A percentile compares a stretch with the other conserved stretches of the same genome.
These are phyloP conservation scores for Chrysocyon brachyurus DNA, from an alignment of 2,797 vertebrate genomes.

Conservation along the genomic window DNA sequence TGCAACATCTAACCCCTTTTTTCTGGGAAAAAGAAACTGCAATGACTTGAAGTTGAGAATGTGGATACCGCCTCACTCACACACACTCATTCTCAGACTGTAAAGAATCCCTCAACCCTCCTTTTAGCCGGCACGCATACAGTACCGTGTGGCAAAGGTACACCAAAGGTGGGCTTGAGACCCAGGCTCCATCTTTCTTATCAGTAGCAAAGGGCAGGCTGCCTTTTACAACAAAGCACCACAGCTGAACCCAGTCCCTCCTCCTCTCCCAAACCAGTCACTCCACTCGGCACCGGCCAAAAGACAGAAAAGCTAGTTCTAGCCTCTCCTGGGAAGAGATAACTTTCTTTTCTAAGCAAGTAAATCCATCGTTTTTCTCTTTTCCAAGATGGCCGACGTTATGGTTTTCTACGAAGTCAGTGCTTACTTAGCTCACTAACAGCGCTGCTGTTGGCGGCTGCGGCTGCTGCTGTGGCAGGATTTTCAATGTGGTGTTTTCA, in stretches of 20 bases:
- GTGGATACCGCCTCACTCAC: slow-evolving; percentile 92
- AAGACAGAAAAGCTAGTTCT: slow-evolving; percentile 86
- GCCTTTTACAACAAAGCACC: slow-evolving; percentile 86
- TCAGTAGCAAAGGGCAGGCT: slow-evolving; percentile 87
- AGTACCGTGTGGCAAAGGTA: slow-evolving; percentile 83
- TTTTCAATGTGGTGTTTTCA: slow-evolving; percentile 95
- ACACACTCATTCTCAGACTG: slow-evolving; percentile 91
- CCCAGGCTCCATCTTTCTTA: slow-evolving; percentile 82
- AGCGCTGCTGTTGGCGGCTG: slow-evolving; percentile 88
- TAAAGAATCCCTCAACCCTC: slow-evolving; percentile 87
- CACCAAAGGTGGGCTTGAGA: slow-evolving; percentile 82
- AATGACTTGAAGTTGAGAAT: slow-evolving; percentile 91
- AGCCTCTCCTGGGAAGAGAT: slow-evolving; percentile 85
- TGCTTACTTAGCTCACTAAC: slow-evolving; percentile 90
- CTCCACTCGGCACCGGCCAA: slow-evolving; percentile 83
- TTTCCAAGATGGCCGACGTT: slow-evolving; percentile 84
- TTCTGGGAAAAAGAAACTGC: slow-evolving; percentile 89
- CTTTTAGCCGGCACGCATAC: slow-evolving; percentile 79
- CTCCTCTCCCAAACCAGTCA: slow-evolving; percentile 83
- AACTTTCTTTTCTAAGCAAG: slow-evolving; percentile 76
- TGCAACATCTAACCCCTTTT: slow-evolving; percentile 89
- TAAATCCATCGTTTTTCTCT: slow-evolving; percentile 78
- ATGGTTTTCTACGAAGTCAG: slow-evolving; percentile 85
- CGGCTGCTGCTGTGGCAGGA: slow-evolving; percentile 89
- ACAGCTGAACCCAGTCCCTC: slow-evolving; percentile 85